Base-by-base conservation (phyloP, 2,113 vertebrate genomes). In the Ramphastos sulfuratus region DNA sequence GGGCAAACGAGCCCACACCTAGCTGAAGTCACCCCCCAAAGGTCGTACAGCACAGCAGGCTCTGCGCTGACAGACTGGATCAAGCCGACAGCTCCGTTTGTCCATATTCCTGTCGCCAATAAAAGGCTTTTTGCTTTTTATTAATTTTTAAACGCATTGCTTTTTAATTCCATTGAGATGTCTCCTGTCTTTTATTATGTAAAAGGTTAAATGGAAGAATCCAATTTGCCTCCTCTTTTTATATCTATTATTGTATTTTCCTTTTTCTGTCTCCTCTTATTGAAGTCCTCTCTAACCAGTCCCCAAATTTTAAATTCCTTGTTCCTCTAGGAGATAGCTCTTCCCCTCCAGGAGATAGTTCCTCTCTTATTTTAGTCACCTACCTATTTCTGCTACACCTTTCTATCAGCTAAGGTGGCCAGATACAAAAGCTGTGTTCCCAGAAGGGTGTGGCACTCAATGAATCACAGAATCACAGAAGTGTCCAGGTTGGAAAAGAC, bases 131-230 rank as follows among this genome's bases (percentile, higher is more conserved):
- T 92, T 91, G 81, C 89, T 93, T 96, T 96, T 89, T 89, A 93
- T 91, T 94, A 89, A 87, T 94, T 91, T 94, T 95, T 74, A 92
- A 94, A 82, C 0, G 4, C 84, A 92, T 73, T 72, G 42, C 74
- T 91, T 91, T 93, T 82, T 93, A 92, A 94, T 96, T 85, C 89
- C 56, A 92, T 94, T 91, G 46, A 23, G 60, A 82, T 85, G 82
- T 85, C 92, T 94, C 74, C 92, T 87, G 95, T 74, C 94, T 96
- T 96, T 95, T 92, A 93, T 95, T 93, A 92, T 89, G 37, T 83
- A 92, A 92, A 95, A 96, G 89, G 91, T 94, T 94, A 95, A 95
- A 83, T 64, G 39, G 37, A 80, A 82, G 65, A 93, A 96, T 92
- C 82, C 37, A 93, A 89, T 96, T 91, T 96, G 48, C 89, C 78